Evolutionary conservation across 2,797 vertebrate genomes (phyloP).

Genomic region (Cuniculus paca): DNA sequence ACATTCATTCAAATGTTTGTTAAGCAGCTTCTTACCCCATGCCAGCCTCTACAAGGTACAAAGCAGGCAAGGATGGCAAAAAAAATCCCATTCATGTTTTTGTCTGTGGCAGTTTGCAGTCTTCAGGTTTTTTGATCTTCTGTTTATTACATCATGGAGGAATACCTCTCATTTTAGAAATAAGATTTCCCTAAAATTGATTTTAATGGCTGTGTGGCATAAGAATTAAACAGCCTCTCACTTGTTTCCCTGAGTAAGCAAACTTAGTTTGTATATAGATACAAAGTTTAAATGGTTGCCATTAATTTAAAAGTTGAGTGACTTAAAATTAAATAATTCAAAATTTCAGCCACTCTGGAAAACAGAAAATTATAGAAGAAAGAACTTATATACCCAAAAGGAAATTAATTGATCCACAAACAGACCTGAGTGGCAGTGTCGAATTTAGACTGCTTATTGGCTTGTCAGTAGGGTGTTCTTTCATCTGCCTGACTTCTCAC

Average conservation of each 20-base stretch:
- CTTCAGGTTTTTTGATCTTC: neutral
- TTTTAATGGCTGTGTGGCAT: neutral
- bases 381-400: fast-evolving
- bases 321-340: neutral
- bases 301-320: neutral
- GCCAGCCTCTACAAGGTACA: neutral
- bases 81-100: neutral
- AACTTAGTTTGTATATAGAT: neutral
- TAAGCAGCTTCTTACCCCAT: neutral
- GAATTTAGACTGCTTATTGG: neutral
- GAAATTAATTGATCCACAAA: neutral
- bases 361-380: neutral
- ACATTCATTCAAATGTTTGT: neutral
- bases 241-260: fast-evolving
- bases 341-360: neutral
- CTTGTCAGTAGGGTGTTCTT: neutral
- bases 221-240: neutral
- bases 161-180: neutral
- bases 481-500: neutral
- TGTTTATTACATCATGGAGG: neutral
- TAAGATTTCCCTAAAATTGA: neutral
- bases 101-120: neutral
- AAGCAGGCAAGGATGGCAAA: neutral
- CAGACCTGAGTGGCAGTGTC: neutral
- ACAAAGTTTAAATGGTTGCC: neutral